Evolutionary conservation across 37 sponge, comb jelly and placozoan species (phyloP).

Genomic region (Amphimedon queenslandica): DNA sequence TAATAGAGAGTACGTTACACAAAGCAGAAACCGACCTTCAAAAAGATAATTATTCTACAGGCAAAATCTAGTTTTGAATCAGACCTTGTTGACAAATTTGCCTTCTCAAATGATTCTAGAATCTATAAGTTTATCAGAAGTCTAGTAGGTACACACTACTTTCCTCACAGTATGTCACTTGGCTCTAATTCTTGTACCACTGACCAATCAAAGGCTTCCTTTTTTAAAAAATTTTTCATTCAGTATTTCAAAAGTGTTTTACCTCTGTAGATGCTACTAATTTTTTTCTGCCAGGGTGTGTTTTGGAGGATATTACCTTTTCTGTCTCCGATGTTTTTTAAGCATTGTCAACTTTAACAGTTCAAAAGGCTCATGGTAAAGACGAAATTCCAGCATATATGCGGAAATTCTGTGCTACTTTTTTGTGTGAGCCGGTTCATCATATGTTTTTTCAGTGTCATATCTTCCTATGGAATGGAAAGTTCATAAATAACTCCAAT

Average conservation of each 20-base stretch:
- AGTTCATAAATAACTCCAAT: no score
- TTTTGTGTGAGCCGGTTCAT: no score
- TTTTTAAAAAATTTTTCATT: constrained; percentile 13
- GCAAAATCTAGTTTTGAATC: constrained; percentile 10
- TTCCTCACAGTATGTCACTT: neutral
- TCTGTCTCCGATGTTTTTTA: neutral
- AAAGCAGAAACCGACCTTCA: neutral
- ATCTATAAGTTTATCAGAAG: constrained; percentile 6
- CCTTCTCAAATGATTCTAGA: no score
- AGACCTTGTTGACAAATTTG: neutral
- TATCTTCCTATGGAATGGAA: no score
- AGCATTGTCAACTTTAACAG: neutral
- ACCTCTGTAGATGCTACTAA: neutral
- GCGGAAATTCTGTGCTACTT: neutral
- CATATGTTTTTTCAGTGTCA: no score
- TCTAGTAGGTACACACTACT: neutral
- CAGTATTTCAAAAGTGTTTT: neutral
- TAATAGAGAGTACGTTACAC: neutral
- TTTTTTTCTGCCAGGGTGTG: neutral
- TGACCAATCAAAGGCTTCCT: constrained; percentile 8
- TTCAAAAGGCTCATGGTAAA: neutral
- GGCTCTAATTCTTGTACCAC: neutral
- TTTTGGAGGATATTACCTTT: neutral
- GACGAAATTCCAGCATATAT: neutral
- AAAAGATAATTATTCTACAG: neutral